These are phyloP conservation scores for Triplophysa bombifrons DNA, from an alignment of 2,797 vertebrate genomes.

Conservation along the genomic window DNA sequence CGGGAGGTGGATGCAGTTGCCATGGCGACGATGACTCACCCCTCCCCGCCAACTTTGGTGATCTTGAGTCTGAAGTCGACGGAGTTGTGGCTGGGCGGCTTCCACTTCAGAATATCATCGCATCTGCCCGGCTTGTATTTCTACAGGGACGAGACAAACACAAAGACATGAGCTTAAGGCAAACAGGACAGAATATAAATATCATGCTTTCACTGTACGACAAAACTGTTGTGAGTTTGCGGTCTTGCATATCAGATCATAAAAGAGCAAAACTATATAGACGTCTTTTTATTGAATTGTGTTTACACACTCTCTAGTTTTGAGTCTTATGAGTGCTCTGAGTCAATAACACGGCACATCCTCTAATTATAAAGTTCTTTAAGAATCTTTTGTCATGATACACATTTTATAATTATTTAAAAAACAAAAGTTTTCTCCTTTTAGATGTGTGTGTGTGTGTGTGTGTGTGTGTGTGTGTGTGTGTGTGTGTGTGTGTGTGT, in stretches of 20 bases:
- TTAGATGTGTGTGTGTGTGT: not conserved
- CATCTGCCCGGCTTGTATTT: conserved; percentile 94
- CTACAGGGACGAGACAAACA: conserved; percentile 70
- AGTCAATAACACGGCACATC: not conserved
- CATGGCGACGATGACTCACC: conserved; percentile 82
- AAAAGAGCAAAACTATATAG: no score
- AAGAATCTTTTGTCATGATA: not conserved
- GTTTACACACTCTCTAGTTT: no score
- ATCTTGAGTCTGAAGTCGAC: conserved; percentile 99
- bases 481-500: not conserved
- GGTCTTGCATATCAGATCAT: no score
- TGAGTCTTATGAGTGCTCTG: no score
- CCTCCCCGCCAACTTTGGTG: conserved; percentile 96
- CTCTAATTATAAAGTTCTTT: not conserved
- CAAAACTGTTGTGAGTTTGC: no score
- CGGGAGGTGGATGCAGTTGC: conserved; percentile 50
- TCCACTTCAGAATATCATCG: conserved; percentile 99
- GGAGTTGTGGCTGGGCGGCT: conserved; percentile 96
- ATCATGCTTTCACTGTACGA: not conserved
- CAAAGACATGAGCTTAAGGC: not conserved
- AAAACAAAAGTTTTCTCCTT: not conserved
- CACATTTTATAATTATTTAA: not conserved
- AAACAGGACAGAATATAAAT: not conserved
- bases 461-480: not conserved
- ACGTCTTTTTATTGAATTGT: no score